phyloP scores from a whole-genome alignment of 2,113 vertebrate genomes.

The Nyctibius bracteatus region DNA sequence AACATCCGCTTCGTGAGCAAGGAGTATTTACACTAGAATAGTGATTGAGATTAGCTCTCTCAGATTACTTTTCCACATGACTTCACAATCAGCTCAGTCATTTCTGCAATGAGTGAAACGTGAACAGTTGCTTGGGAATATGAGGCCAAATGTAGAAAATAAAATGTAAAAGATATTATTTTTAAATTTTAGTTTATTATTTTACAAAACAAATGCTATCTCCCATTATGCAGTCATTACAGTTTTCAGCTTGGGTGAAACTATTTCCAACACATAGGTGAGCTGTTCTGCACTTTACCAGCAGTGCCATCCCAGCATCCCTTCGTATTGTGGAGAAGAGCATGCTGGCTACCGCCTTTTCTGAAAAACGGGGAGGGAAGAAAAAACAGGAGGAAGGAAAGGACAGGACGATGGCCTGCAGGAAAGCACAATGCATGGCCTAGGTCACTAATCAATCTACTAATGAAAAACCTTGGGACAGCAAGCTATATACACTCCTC shows the following conservation, averaged over 20 bases:
- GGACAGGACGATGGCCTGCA: background rate
- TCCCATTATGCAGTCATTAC: background rate
- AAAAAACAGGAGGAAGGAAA: background rate
- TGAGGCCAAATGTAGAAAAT: background rate
- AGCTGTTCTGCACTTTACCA: background rate
- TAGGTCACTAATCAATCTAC: background rate
- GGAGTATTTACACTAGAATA: background rate
- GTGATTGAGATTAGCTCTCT: background rate
- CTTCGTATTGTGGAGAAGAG: background rate
- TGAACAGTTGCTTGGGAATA: background rate
- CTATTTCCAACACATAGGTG: background rate
- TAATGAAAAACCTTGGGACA: background rate
- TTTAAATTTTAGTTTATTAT: background rate
- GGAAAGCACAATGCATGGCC: background rate
- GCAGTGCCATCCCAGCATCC: background rate
- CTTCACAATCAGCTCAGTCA: background rate
- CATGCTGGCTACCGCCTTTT: background rate
- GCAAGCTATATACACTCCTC: background rate
- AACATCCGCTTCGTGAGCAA: background rate
- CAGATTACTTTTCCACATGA: background rate
- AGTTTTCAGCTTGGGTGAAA: background rate
- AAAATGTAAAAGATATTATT: background rate
- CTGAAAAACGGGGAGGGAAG: background rate
- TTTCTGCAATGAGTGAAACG: background rate
- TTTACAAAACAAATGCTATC: background rate